Evolutionary conservation across 1,140 invertebrate species (phyloP), one percentile per base, ranked within the genome.

Genomic region (Pseudomyrmex flavicornis): DNA sequence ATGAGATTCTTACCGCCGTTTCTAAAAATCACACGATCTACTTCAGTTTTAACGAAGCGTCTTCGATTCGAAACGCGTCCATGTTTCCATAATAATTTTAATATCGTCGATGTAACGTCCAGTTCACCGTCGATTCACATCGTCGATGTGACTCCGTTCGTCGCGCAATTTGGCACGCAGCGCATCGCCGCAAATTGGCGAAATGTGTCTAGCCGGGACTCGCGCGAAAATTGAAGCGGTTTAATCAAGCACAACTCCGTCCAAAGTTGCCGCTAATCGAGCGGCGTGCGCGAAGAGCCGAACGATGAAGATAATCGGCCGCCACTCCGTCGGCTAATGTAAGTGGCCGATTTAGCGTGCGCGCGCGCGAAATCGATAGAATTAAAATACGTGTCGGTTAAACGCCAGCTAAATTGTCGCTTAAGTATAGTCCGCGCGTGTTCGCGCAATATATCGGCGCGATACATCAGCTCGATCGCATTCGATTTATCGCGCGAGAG

Each of bases 311-410:
- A 68, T 85, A 83, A 88, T 88, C 73, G 35, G 77, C 73, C 65
- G 35, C 35, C 61, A 65, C 77, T 79, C 22, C 48, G 15, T 20
- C 73, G 73, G 69, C 68, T 83, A 88, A 88, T 83, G 83, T 83
- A 88, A 88, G 83, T 85, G 77, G 83, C 84, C 35, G 77, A 79
- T 88, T 88, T 88, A 83, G 76, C 80, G 70, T 52, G 35, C 35
- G 35, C 35, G 35, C 35, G 61, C 83, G 79, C 61, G 77, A 20
- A 73, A 85, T 73, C 73, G 77, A 88, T 85, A 69, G 68, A 88
- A 85, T 88, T 88, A 88, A 88, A 88, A 85, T 85, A 88, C 86
- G 68, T 52, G 73, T 83, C 68, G 69, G 62, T 88, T 88, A 82
- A 88, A 88, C 72, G 68, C 48, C 66, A 56, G 44, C 50, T 66